Evolutionary conservation across 2,888 invertebrate genomes (phyloP), one percentile per base, ranked within the genome.

Genomic region (Aleiodes alternator): DNA sequence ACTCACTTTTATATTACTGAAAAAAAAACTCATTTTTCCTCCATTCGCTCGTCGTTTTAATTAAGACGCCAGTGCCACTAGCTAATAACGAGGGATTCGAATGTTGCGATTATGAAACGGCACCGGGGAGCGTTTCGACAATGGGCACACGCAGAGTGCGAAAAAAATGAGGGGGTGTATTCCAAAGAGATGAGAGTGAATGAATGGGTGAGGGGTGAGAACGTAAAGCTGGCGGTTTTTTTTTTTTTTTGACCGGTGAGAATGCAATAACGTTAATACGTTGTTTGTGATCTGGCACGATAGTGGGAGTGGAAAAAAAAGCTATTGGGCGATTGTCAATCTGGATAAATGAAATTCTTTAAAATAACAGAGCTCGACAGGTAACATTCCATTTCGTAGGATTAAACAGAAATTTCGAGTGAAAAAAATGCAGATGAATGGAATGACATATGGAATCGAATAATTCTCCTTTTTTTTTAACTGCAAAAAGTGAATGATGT

Each of bases 261-360:
- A 61, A 14, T 61, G 61, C 61, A 61, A 61, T 61, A 61, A 61
- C 34, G 38, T 12, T 61, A 61, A 55, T 55, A 14, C 55, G 55
- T 16, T 55, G 14, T 14, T 55, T 61, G 61, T 61, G 61, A 61
- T 38, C 31, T 9, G 7, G 61, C 34, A 38, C n/a, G 12, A 12
- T 4, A 29, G 7, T 11, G 57, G 31, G 12, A 29, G 7, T 11
- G 57, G 11, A 11, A 57, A 29, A 51, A 6, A 14, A 14, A 14
- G 9, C 14, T 51, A 23, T 23, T 23, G 23, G 23, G 23, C 31
- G 31, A 57, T 12, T 57, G 57, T 57, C 57, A 57, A 57, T 57
- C 29, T 29, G 29, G 16, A 57, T 57, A 6, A 57, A 57, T 11
- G 57, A 57, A 16, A 57, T 29, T 29, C 29, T 12, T 57, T 43